Evolutionary conservation across 2,113 vertebrate genomes (phyloP).

Genomic region (Notarius quadriscutis): DNA sequence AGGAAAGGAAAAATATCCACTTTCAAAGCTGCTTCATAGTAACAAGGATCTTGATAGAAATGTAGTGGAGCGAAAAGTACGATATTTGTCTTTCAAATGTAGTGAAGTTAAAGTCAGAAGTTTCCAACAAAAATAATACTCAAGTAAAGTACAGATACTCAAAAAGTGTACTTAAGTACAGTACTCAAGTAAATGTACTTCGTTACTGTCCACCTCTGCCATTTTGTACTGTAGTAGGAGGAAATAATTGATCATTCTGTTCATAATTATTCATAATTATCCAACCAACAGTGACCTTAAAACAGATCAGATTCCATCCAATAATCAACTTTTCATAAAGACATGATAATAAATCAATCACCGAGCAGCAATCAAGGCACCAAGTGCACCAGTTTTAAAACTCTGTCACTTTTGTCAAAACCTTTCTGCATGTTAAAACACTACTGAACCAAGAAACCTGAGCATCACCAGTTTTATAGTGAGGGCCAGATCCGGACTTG

Average conservation of each 20-base stretch:
- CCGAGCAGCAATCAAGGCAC: neutral
- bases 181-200: too few species aligned
- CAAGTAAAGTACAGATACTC: too few species aligned
- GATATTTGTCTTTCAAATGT: too few species aligned
- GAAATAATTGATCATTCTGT: neutral
- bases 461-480: slow-evolving; percentile 54
- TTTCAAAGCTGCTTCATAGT: too few species aligned
- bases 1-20: too few species aligned
- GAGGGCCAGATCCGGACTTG: slow-evolving; percentile 37
- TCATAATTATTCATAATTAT: neutral
- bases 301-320: neutral
- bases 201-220: too few species aligned
- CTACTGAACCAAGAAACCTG: slow-evolving; percentile 62
- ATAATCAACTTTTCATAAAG: neutral
- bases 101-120: too few species aligned
- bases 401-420: slow-evolving; percentile 87
- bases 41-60: too few species aligned
- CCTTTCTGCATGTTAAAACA: slow-evolving; percentile 70
- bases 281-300: slow-evolving; percentile 1
- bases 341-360: neutral
- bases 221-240: neutral
- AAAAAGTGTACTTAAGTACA: too few species aligned
- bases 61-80: too few species aligned
- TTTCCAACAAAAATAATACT: too few species aligned
- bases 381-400: neutral